Evolutionary conservation across 2,888 invertebrate genomes (phyloP).

Genomic region (Drosophila merina): DNA sequence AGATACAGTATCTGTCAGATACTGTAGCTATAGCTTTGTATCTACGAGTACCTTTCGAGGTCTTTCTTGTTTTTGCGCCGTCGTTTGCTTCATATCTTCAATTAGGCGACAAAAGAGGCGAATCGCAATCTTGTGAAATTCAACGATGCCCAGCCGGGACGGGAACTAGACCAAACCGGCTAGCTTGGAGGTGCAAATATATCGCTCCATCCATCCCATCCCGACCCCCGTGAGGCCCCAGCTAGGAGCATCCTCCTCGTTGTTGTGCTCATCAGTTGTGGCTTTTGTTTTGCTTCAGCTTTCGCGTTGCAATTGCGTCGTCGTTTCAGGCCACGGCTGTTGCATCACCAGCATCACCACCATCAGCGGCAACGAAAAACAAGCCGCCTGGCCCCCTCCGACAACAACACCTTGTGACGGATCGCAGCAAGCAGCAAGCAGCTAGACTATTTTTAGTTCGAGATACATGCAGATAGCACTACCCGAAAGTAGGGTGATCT

Average conservation of each 20-base stretch:
- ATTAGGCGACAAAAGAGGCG: constrained; percentile 57
- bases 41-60: neutral
- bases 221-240: neutral
- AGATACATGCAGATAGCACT: constrained; percentile 35
- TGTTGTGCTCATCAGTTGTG: constrained; percentile 19
- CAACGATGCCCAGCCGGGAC: constrained; percentile 60
- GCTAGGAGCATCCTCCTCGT: constrained; percentile 7
- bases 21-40: constrained; percentile 1
- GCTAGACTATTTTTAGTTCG: constrained; percentile 64
- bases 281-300: constrained; percentile 43
- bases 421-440: constrained; percentile 11
- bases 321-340: constrained; percentile 49
- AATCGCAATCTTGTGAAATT: constrained; percentile 75
- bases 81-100: constrained; percentile 43
- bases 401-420: constrained; percentile 29
- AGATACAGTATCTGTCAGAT: neutral
- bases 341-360: constrained; percentile 71
- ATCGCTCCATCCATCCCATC: neutral
- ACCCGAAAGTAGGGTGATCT: neutral
- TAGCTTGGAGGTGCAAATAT: constrained; percentile 26
- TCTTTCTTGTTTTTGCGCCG: constrained; percentile 13
- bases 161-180: constrained; percentile 41
- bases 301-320: constrained; percentile 41
- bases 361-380: constrained; percentile 35
- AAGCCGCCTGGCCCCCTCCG: constrained; percentile 1